Evolutionary conservation across 2,113 vertebrate genomes (phyloP).

Genomic region (Ammodytes marinus): DNA sequence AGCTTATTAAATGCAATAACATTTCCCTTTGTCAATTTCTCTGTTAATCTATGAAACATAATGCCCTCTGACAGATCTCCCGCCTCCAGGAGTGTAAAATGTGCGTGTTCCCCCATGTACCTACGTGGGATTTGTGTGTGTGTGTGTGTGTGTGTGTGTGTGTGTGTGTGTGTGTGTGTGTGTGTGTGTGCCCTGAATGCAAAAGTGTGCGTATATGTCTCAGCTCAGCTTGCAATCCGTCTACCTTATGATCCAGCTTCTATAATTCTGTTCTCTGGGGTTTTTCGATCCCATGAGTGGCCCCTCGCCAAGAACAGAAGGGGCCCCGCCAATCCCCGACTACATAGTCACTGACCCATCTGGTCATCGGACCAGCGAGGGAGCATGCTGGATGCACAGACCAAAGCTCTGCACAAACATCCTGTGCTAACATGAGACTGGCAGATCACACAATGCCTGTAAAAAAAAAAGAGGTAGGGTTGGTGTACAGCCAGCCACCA

Average conservation of each 20-base stretch:
- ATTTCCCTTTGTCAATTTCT: constrained; percentile 61
- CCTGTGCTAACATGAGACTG: constrained; percentile 49
- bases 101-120: constrained; percentile 1
- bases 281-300: constrained; percentile 69
- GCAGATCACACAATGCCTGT: constrained; percentile 50
- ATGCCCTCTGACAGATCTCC: constrained; percentile 15
- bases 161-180: not conserved
- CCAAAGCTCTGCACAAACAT: constrained; percentile 64
- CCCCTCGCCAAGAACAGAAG: constrained; percentile 74
- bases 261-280: constrained; percentile 63
- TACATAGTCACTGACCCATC: constrained; percentile 74
- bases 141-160: not conserved
- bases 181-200: not conserved
- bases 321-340: constrained; percentile 61
- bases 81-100: constrained; percentile 2
- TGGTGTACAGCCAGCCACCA: constrained; percentile 19
- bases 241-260: constrained; percentile 60
- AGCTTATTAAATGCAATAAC: constrained; percentile 56
- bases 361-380: constrained; percentile 65
- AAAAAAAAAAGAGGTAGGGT: constrained; percentile 43
- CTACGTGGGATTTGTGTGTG: not conserved
- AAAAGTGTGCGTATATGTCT: constrained; percentile 28
- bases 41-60: constrained; percentile 49
- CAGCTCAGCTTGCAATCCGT: constrained; percentile 61
- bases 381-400: constrained; percentile 51